Base-by-base conservation (phyloP, 2,797 vertebrate species). In the Bradypus variegatus region DNA sequence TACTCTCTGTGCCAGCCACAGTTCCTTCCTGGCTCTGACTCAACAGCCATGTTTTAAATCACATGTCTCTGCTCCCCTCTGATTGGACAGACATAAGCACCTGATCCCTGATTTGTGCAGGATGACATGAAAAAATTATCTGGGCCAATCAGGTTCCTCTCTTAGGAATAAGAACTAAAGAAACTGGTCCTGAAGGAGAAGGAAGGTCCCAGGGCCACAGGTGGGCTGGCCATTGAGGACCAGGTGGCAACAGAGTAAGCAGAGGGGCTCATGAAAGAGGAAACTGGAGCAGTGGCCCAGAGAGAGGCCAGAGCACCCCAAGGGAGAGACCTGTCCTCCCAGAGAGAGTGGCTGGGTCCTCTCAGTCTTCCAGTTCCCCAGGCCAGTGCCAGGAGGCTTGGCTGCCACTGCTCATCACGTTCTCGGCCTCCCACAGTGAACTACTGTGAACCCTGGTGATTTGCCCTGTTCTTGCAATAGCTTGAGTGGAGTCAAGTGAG, bases 221-320 rank as follows among this genome's bases (percentile, higher is more conserved):
- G 2, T 11, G 7, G n/a, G 55, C 60, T 2, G 25, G 67, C 27
- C 67, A 6, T 18, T 1, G 8, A 1, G n/a, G 60, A 11, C 14
- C 67, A 60, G n/a, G 33, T 3, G 19, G 1, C 5, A 31, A n/a
- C 9, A 60, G 69, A 10, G 33, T 41, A 31, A 48, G 27, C 58
- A 27, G 33, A 55, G 10, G 62, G 31, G 14, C 41, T 87, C 41
- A 64, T 7, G 48, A 64, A 15, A 29, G n/a, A 48, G 64, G n/a
- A 36, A 12, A 21, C 18, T 8, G 29, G 21, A 53, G 64, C 19
- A 14, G 29, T 16, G 2, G 6, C 36, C 36, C 65, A 36, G 16
- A 60, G 75, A 18, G 36, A 75, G 69, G 27, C 14, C 55, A 65
- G 18, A 33, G 58, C 13, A 1, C 55, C 50, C 58, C 38, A 6